Evolutionary conservation across 2,888 invertebrate genomes (phyloP).

Genomic region (Ceramica pisi): DNA sequence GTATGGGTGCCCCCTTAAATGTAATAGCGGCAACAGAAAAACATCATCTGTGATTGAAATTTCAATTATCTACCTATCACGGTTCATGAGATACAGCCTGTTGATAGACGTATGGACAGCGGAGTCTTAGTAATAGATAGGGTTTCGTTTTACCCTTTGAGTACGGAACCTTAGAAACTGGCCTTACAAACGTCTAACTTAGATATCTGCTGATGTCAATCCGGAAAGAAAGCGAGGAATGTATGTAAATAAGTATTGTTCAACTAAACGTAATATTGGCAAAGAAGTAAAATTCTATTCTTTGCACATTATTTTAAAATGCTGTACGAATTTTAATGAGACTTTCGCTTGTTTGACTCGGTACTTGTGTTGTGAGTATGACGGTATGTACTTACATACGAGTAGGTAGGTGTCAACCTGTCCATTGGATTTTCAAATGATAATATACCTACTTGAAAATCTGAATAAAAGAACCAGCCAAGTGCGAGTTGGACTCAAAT

Average conservation of each 20-base stretch:
- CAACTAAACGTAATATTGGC: constrained; percentile 46
- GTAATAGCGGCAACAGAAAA: no score
- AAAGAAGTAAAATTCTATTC: constrained; percentile 48
- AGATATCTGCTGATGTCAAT: constrained; percentile 20
- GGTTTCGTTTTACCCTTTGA: no score
- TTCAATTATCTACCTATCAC: no score
- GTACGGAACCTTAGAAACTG: no score
- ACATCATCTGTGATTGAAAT: no score
- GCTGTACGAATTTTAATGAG: constrained; percentile 59
- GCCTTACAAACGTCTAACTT: background rate
- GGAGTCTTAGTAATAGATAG: no score
- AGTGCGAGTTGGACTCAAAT: no score
- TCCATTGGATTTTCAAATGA: background rate
- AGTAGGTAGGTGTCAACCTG: no score
- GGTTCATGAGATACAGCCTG: no score
- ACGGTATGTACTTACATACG: background rate
- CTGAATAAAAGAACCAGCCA: no score
- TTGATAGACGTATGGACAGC: no score
- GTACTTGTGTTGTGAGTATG: constrained; percentile 28
- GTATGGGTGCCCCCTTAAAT: no score
- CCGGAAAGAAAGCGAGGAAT: constrained; percentile 43
- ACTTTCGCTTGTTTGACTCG: constrained; percentile 45
- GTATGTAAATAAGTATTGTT: constrained; percentile 42
- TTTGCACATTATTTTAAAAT: constrained; percentile 57
- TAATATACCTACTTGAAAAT: background rate